Base-by-base conservation (phyloP, 2,888 invertebrate genomes). In the Eupithecia abbreviata region DNA sequence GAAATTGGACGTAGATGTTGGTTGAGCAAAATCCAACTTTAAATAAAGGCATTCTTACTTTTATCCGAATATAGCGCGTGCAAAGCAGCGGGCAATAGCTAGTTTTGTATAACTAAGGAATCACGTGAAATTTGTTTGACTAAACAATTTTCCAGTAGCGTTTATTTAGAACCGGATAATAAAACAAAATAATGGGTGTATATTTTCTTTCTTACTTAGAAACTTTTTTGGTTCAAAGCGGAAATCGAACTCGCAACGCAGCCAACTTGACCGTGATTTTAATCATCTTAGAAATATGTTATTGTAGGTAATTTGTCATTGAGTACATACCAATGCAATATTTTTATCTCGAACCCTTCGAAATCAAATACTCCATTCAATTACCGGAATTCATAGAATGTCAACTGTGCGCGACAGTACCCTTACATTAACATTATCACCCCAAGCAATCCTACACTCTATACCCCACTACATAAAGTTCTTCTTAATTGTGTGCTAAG, bases 301-400 rank as follows among this genome's bases (percentile, higher is more conserved):
- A 18, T 58, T 30, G 4, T 1, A 30, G 30, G 30, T 18, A 30
- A 62, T 62, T 62, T 62, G 30, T 62, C 12, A 55, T 7, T 55
- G 12, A n/a, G 7, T 55, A 4, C 15, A 13, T 15, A 0, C 10
- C 2, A 47, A 10, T 13, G 51, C 10, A 49, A 4, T 15, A 4
- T 51, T 51, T 1, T 15, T 51, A 55, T 47, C 10, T 47, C 2
- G 47, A 4, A 43, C 4, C 43, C 43, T n/a, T 71, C 75, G 76
- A 65, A 75, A 78, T 77, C 77, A 79, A 78, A 81, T 72, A 77
- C 79, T 80, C 79, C 77, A 79, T 79, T 81, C 79, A 79, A 79
- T 80, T 76, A 79, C 73, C 55, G 77, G 73, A 65, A 80, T 82
- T 72, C 76, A 69, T 72, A 76, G 75, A 80, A 81, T 80, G 81